Evolutionary conservation across 2,797 vertebrate genomes (phyloP), one percentile per base, ranked within the genome.

Genomic region (Heliangelus exortis): DNA sequence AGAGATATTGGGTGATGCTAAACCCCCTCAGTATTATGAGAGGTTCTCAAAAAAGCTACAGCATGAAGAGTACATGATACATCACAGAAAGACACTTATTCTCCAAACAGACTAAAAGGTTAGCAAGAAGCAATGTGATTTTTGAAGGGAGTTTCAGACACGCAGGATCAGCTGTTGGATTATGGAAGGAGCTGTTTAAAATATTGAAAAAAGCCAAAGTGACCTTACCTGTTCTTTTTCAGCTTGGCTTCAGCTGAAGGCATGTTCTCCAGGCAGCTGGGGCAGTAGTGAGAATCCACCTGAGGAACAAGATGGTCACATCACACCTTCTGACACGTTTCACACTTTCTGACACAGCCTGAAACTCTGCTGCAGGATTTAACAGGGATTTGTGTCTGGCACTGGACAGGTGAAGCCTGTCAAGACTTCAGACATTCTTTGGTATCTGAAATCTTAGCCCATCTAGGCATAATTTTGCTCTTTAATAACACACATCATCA

Each of bases 231-330:
- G 96, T 99, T 99, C 97, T 99, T 99, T 95, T 99, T 99, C 28
- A 99, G 98, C 93, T 99, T 99, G 34, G 99, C 99, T 97, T 99
- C 99, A 90, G 99, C 99, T 26, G 99, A 99, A 4, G 99, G 99
- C 99, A 99, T 99, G 97, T 99, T 99, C 97, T 99, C 99, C 98
- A 99, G 95, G 95, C 99, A 99, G 96, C 99, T 99, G 73, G 99
- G 99, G 92, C 99, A 99, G 92, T 99, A 99, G 97, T 99, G 99
- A 8, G 99, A 99, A 96, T 99, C 99, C 97, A 99, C 99, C 99
- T 99, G 96, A 69, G 51, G 72, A 90, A 73, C 58, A 90, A 92
- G 21, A 77, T 0, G 3, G 61, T 23, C 71, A 71, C 39, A 69
- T 55, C 62, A 83, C 33, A 61, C 6, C 23, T 9, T 25, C 6